Evolutionary conservation across 2,113 vertebrate genomes (phyloP), one percentile per base, ranked within the genome.

Genomic region (Raja brachyura): DNA sequence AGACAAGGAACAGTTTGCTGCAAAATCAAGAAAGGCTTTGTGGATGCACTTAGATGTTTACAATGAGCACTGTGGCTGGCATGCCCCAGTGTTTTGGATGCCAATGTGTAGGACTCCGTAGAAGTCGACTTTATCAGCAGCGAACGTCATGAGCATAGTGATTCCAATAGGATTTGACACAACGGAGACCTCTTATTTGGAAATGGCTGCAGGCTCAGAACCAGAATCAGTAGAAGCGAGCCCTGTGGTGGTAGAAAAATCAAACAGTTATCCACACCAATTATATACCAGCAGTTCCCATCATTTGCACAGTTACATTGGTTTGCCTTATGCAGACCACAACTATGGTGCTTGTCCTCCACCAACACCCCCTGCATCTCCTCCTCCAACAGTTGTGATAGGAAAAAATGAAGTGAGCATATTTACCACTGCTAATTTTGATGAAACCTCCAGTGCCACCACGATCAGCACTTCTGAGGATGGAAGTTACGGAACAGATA

Each of bases 1-100:
- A n/a, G n/a, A n/a, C n/a, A n/a, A n/a, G n/a, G n/a, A n/a, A n/a
- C n/a, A n/a, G n/a, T n/a, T n/a, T n/a, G n/a, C n/a, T n/a, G n/a
- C n/a, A n/a, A n/a, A n/a, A n/a, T n/a, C n/a, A n/a, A n/a, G n/a
- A n/a, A n/a, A 99, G 98, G 98, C 96, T 97, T 98, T 97, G 98
- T 99, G 98, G 98, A 99, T 99, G 98, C 98, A 99, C 98, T 99
- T 99, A 99, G 98, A 99, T 99, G 98, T 99, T 98, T 99, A 98
- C 99, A 98, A 99, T 99, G 99, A 99, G 97, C 98, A 97, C 99
- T 99, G 98, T 97, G 98, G 99, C 98, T 99, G 98, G 98, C 97
- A 99, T 99, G 99, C 98, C 97, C 98, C 98, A 98, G 98, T 99
- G 98, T 99, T 99, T 98, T 98, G 98, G 98, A 99, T 98, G 98